These are phyloP conservation scores for Alloplasta piceator DNA, from an alignment of 2,888 invertebrate species.

Conservation along the genomic window DNA sequence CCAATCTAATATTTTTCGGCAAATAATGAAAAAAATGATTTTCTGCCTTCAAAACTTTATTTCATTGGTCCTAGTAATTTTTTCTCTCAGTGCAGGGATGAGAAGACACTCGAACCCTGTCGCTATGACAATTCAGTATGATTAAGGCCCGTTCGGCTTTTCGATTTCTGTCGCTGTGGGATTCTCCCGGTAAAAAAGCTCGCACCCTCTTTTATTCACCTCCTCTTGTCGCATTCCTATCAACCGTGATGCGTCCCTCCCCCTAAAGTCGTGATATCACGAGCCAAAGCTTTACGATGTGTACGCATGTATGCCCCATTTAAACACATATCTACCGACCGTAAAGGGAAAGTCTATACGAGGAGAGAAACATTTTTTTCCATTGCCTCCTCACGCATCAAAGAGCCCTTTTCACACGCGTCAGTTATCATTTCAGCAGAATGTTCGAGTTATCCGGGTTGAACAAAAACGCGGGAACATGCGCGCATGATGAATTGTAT, in stretches of 20 bases:
- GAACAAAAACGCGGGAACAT: neutral
- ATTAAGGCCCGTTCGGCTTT: conserved; percentile 49
- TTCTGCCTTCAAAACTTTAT: too few species aligned
- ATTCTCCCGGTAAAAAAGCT: conserved; percentile 32
- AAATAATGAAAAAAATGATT: too few species aligned
- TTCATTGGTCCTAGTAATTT: too few species aligned
- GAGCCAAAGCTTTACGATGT: conserved; percentile 30
- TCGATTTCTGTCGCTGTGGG: conserved; percentile 51
- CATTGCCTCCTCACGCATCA: conserved; percentile 22
- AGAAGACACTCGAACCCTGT: neutral
- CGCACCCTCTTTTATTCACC: conserved; percentile 17
- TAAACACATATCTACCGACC: neutral
- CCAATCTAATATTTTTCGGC: too few species aligned
- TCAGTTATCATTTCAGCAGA: conserved; percentile 45
- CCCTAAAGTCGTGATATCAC: conserved; percentile 8
- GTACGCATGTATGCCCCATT: neutral
- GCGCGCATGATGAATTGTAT: neutral
- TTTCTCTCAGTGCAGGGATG: too few species aligned
- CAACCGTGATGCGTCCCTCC: neutral
- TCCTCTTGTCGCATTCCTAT: neutral
- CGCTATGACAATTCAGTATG: conserved; percentile 34
- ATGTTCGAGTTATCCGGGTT: conserved; percentile 11
- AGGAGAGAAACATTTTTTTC: conserved; percentile 17
- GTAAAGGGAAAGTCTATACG: conserved; percentile 18
- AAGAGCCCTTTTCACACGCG: conserved; percentile 12